Conservation (phyloP, 1,140 invertebrate genomes). For the Drosophila tropicalis region DNA sequence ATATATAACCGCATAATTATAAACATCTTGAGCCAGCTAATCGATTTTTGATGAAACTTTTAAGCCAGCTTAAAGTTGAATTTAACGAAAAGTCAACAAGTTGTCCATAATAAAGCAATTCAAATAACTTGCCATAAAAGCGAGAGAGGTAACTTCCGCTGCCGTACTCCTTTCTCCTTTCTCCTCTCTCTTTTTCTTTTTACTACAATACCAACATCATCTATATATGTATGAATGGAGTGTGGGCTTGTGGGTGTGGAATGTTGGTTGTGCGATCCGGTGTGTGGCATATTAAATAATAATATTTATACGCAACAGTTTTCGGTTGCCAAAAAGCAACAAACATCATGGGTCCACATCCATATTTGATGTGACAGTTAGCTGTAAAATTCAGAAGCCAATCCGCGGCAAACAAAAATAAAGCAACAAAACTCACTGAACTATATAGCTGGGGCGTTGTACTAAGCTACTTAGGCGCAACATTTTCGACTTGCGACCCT, state of each 20-base stretch:
- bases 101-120: conserved; percentile 76
- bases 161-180: conserved; percentile 9
- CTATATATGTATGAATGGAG: conserved; percentile 1
- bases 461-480: conserved; percentile 63
- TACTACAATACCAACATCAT: conserved; percentile 17
- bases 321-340: conserved; percentile 40
- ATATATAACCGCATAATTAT: neutral
- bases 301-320: conserved; percentile 69
- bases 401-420: conserved; percentile 54
- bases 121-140: conserved; percentile 61
- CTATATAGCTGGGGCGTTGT: conserved; percentile 39
- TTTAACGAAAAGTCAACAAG: conserved; percentile 70
- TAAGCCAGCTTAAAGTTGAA: conserved; percentile 64
- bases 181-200: neutral
- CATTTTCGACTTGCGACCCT: conserved; percentile 54
- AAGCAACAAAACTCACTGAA: conserved; percentile 49
- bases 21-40: neutral
- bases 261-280: neutral
- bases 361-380: conserved; percentile 54
- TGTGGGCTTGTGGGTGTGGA: neutral
- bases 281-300: conserved; percentile 76
- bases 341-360: conserved; percentile 23
- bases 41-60: conserved; percentile 19
- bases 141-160: conserved; percentile 12
- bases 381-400: conserved; percentile 32